Conservation (phyloP, 2,113 vertebrate species). For the Thamnophis sirtalis region DNA sequence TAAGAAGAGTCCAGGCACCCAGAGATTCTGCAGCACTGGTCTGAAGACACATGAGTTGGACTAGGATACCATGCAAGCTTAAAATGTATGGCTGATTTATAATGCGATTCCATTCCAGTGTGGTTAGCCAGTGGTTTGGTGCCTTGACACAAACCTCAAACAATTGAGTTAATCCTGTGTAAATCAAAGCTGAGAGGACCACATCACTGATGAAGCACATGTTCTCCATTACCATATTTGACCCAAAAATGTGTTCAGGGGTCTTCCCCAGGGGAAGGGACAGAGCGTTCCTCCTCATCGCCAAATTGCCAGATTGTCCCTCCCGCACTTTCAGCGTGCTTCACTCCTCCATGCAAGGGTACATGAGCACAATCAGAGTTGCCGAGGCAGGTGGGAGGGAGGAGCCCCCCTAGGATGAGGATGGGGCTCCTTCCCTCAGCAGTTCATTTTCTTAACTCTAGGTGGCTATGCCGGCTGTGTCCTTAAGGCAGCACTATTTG, state of each 20-base stretch:
- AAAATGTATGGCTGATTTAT: not conserved
- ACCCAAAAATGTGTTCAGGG: not conserved
- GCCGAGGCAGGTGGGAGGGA: not conserved
- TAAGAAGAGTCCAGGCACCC: not conserved
- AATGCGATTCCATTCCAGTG: not conserved
- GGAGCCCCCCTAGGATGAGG: not conserved
- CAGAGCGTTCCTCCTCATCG: not conserved
- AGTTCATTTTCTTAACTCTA: no score
- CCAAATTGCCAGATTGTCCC: not conserved
- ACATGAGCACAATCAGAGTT: conserved; percentile 27
- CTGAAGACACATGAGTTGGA: not conserved
- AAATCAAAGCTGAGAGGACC: not conserved
- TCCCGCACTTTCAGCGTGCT: not conserved
- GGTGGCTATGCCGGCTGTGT: not conserved
- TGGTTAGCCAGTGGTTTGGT: not conserved
- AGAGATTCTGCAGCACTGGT: not conserved
- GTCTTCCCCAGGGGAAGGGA: not conserved
- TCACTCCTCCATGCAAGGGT: not conserved
- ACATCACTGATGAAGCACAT: not conserved
- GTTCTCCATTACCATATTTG: not conserved
- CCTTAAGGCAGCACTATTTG: not conserved
- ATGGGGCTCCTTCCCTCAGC: not conserved
- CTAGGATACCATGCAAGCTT: not conserved
- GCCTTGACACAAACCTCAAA: not conserved
- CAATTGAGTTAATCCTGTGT: not conserved